Evolutionary conservation across 2,797 vertebrate species (phyloP).

Genomic region (Myotis myotis): DNA sequence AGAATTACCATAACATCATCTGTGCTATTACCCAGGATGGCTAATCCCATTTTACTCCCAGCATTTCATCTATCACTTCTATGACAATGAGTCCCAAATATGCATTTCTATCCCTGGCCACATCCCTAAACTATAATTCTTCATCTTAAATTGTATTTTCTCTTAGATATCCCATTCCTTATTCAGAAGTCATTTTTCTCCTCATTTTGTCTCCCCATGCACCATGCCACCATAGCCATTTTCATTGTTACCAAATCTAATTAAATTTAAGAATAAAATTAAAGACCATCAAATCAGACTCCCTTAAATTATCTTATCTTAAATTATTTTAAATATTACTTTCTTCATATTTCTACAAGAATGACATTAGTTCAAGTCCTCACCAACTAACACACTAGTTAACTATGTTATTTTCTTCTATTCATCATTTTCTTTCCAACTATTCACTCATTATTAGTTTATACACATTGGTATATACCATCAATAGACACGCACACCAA

Average conservation of each 20-base stretch:
- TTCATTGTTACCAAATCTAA: conserved; percentile 7
- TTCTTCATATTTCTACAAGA: conserved; percentile 36
- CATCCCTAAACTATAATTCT: not conserved
- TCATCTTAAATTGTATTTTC: conserved; percentile 60
- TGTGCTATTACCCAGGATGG: conserved; percentile 14
- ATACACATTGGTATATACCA: not conserved
- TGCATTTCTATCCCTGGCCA: not conserved
- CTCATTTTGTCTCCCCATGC: not conserved
- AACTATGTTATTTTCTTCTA: not conserved
- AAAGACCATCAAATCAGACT: not conserved
- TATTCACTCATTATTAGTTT: not conserved
- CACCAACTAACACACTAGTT: not conserved
- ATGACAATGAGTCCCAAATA: conserved; percentile 18
- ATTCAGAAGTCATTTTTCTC: conserved; percentile 27
- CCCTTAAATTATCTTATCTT: not conserved
- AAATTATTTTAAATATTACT: conserved; percentile 12
- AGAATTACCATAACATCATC: conserved; percentile 48
- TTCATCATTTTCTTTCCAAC: not conserved
- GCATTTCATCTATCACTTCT: conserved; percentile 57
- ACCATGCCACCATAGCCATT: not conserved
- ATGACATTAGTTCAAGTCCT: conserved; percentile 9
- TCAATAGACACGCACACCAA: not conserved
- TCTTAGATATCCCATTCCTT: conserved; percentile 18
- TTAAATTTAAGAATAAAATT: not conserved
- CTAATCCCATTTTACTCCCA: conserved; percentile 20